Percentiles rank a stretch among this genome's conserved stretches.
Evolutionary conservation across 2,113 vertebrate genomes (phyloP).

Genomic region (Pseudonaja textilis): DNA sequence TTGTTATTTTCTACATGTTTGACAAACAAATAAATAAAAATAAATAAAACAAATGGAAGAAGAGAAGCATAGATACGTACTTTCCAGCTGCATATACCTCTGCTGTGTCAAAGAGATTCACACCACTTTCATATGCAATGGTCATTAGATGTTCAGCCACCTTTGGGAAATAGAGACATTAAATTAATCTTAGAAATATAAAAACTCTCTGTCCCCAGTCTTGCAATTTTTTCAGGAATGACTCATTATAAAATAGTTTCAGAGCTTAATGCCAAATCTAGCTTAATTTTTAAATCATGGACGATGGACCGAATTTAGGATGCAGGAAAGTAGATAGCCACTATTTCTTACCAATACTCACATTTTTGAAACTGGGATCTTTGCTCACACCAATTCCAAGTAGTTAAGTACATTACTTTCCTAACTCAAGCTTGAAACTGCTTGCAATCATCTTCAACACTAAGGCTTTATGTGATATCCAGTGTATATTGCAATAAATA

Average conservation of each 20-base stretch:
- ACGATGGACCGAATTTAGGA: not conserved
- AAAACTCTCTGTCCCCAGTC: not conserved
- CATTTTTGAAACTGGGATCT: not conserved
- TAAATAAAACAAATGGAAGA: not conserved
- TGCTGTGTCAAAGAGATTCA: constrained; percentile 96
- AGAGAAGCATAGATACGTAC: constrained; percentile 65
- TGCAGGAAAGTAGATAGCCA: not conserved
- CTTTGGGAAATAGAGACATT: constrained; percentile 58
- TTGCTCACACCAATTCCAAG: not conserved
- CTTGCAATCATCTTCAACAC: not conserved
- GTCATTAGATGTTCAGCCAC: constrained; percentile 97
- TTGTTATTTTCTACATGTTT: no score
- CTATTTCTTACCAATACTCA: not conserved
- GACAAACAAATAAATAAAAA: no score
- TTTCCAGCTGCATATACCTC: constrained; percentile 96
- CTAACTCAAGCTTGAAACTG: not conserved
- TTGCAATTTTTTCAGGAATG: not conserved
- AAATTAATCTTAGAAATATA: not conserved
- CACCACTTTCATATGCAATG: constrained; percentile 93
- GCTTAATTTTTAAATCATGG: not conserved
- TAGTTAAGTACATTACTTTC: not conserved
- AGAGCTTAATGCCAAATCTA: not conserved
- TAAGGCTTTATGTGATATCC: not conserved
- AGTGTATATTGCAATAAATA: not conserved
- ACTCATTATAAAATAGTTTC: not conserved